Evolutionary conservation across 2,797 vertebrate species (phyloP), one percentile per base, ranked within the genome.

Genomic region (Moxostoma hubbsi): DNA sequence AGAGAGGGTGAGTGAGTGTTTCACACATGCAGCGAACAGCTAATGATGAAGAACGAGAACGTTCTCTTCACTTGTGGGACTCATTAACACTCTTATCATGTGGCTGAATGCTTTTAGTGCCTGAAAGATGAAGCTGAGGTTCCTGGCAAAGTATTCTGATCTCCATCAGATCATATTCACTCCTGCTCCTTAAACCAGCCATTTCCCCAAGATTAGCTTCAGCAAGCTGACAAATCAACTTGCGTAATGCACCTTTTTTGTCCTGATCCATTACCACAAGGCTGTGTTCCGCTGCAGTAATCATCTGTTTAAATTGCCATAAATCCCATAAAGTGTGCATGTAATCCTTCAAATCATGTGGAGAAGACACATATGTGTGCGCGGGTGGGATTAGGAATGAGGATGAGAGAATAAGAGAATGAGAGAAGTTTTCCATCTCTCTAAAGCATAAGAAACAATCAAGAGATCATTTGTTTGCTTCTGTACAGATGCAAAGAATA

Each of bases 111-210:
- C 92, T 93, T 92, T 93, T 90, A 93, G 85, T 74, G 84, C 79
- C 88, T 77, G 85, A 83, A 89, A 68, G 88, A 84, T 84, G 81
- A 75, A 86, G 82, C 86, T 84, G 16, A 85, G 86, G 62, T 92
- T 93, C 89, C 91, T 89, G 92, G 90, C 91, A 92, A 84, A 90
- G 89, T 84, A 73, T 69, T 71, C 85, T 73, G 85, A 84, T 90
- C 89, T 92, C 88, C 89, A 83, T 75, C 87, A 92, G 90, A 94
- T 93, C 91, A 86, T 90, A 93, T 93, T 93, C 87, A 84, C 69
- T 84, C 85, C 90, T 89, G 91, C 91, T 92, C 59, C 69, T 58
- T 68, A 81, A 81, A 84, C 75, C 74, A 75, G 64, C 73, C 69
- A 81, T 83, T 82, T 83, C 77, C 83, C 77, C 53, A 54, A 67